Percentiles rank a stretch among this genome's conserved stretches.
These are phyloP conservation scores for Calliphora vicina DNA, from an alignment of 1,140 invertebrate genomes.

Conservation along the genomic window DNA sequence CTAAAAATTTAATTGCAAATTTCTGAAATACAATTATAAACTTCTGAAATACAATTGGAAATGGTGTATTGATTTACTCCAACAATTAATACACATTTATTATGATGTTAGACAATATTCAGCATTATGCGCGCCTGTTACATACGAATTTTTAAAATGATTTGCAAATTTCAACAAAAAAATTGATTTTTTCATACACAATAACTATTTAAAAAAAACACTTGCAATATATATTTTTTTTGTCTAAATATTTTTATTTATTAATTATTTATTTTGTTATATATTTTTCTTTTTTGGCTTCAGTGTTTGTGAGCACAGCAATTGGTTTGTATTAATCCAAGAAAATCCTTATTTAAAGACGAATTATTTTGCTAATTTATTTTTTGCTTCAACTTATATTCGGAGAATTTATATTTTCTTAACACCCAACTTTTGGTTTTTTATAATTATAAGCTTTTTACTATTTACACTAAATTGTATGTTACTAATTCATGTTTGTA, in stretches of 20 bases:
- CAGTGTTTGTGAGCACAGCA: not conserved
- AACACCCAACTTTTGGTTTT: not conserved
- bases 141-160: not conserved
- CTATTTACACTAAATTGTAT: not conserved
- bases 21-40: too few species aligned
- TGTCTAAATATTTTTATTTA: not conserved
- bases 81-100: too few species aligned
- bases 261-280: conserved; percentile 3
- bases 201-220: not conserved
- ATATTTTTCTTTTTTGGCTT: not conserved
- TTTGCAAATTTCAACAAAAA: not conserved
- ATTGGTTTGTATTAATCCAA: not conserved
- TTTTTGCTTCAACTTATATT: not conserved
- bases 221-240: not conserved
- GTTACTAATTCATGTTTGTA: conserved; percentile 18
- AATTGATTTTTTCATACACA: not conserved
- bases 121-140: not conserved
- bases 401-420: not conserved
- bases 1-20: too few species aligned
- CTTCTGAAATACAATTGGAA: too few species aligned
- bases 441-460: conserved; percentile 5
- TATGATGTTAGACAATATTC: too few species aligned
- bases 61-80: too few species aligned
- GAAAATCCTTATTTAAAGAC: not conserved
- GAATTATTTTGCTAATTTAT: not conserved